These are phyloP conservation scores for Grus americana DNA, from an alignment of 2,113 vertebrate genomes.

Conservation along the genomic window DNA sequence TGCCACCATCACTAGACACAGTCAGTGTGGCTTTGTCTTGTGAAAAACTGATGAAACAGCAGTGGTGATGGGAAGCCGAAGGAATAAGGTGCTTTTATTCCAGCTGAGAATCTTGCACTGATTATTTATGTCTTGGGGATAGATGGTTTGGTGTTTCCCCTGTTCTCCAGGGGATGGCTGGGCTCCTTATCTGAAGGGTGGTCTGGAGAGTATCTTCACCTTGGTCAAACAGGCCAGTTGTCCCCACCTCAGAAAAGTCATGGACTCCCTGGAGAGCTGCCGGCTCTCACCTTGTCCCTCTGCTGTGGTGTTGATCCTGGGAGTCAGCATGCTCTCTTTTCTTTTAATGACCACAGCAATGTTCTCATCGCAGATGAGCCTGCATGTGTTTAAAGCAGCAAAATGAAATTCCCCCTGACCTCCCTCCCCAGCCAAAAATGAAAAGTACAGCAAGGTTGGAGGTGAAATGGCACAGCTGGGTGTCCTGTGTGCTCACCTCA, in stretches of 20 bases:
- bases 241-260: background rate
- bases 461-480: background rate
- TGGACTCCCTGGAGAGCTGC: background rate
- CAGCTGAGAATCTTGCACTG: background rate
- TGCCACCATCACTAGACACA: background rate
- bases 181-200: background rate
- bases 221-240: accelerated
- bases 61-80: background rate
- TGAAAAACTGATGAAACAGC: background rate
- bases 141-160: background rate
- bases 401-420: background rate
- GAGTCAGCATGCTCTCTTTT: background rate
- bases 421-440: background rate
- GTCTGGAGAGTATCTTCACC: background rate
- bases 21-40: background rate
- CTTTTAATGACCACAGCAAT: slow-evolving; percentile 33
- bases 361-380: background rate
- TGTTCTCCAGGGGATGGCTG: background rate
- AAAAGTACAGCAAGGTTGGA: background rate
- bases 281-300: background rate
- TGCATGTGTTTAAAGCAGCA: background rate
- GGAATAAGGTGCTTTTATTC: background rate
- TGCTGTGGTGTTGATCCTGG: accelerated
- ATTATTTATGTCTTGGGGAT: background rate
- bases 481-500: background rate